phyloP scores from a whole-genome alignment of 2,888 invertebrate species.

The Ptychoptera contaminata region DNA sequence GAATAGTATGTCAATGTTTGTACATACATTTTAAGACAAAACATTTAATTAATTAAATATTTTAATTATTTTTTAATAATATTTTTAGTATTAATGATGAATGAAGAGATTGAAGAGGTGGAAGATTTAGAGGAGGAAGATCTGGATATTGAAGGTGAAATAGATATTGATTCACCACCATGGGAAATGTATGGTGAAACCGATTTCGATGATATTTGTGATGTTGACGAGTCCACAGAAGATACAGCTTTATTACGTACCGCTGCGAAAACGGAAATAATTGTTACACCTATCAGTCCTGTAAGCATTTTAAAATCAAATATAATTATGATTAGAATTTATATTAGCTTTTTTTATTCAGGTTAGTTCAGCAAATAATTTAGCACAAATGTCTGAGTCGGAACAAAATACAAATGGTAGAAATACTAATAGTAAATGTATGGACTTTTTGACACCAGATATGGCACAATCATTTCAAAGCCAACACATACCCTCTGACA shows the following conservation, averaged over 20 bases:
- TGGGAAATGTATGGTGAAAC: conserved; percentile 33
- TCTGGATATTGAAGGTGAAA: conserved; percentile 31
- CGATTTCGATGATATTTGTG: conserved; percentile 30
- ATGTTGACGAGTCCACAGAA: conserved; percentile 35
- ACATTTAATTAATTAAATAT: too few species aligned
- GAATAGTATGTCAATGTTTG: too few species aligned
- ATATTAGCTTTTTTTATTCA: conserved; percentile 10
- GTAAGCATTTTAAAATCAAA: too few species aligned
- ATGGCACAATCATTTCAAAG: conserved; percentile 7
- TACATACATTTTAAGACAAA: too few species aligned
- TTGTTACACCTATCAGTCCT: conserved; percentile 33
- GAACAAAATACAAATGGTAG: conserved; percentile 12
- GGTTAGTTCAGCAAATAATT: conserved; percentile 30
- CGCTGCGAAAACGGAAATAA: conserved; percentile 33
- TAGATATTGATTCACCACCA: conserved; percentile 29
- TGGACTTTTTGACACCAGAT: conserved; percentile 19
- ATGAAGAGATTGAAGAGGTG: conserved; percentile 29
- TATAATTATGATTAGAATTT: neutral
- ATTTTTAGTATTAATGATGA: conserved; percentile 27
- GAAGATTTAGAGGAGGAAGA: conserved; percentile 32
- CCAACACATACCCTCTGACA: neutral
- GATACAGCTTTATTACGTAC: conserved; percentile 38
- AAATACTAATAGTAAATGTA: conserved; percentile 12
- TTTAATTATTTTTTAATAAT: too few species aligned
- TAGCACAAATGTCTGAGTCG: conserved; percentile 17